Percentiles rank a stretch among this genome's conserved stretches.
Evolutionary conservation across 37 sponge, comb jelly and placozoan genomes (phyloP).

Genomic region (Amphimedon queenslandica): DNA sequence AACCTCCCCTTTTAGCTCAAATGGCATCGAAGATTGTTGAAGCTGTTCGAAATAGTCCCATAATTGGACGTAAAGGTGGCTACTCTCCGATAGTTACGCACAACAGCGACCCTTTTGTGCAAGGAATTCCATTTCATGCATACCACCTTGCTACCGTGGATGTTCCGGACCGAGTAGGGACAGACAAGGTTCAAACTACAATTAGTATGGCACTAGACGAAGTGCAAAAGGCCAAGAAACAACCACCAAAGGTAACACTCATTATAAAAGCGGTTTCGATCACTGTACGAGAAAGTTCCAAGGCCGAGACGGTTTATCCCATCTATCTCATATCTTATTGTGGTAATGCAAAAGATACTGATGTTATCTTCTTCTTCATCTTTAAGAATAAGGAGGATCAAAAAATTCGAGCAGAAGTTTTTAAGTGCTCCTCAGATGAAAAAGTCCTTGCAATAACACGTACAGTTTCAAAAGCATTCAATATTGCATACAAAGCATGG

Average conservation of each 20-base stretch:
- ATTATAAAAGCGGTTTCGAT: conserved; percentile 41
- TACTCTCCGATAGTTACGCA: conserved; percentile 45
- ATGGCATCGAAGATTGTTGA: conserved; percentile 32
- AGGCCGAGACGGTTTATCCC: conserved; percentile 42
- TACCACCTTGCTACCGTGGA: conserved; percentile 43
- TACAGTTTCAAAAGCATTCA: conserved; percentile 76
- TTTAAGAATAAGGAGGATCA: conserved; percentile 44
- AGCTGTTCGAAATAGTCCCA: conserved; percentile 50
- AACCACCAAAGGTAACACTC: conserved; percentile 23
- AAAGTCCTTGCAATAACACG: conserved; percentile 58
- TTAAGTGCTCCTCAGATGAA: conserved; percentile 21
- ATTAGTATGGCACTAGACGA: conserved; percentile 24
- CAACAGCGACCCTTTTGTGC: conserved; percentile 63
- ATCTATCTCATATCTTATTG: conserved; percentile 70
- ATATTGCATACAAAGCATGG: conserved; percentile 82
- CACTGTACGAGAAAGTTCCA: conserved; percentile 50
- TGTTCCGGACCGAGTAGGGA: conserved; percentile 25
- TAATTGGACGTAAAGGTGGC: conserved; percentile 12
- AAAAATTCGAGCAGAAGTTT: conserved; percentile 41
- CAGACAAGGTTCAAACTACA: conserved; percentile 29
- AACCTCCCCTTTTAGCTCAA: too few species aligned
- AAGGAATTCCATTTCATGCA: conserved; percentile 68
- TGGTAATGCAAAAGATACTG: conserved; percentile 28
- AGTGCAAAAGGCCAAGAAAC: conserved; percentile 4
- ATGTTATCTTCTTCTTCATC: conserved; percentile 65